Percentiles rank a stretch among this genome's conserved stretches.
These are phyloP conservation scores for Umimayanthus chanpuru DNA, from an alignment of 92 coral and sea anemone species.

Conservation along the genomic window DNA sequence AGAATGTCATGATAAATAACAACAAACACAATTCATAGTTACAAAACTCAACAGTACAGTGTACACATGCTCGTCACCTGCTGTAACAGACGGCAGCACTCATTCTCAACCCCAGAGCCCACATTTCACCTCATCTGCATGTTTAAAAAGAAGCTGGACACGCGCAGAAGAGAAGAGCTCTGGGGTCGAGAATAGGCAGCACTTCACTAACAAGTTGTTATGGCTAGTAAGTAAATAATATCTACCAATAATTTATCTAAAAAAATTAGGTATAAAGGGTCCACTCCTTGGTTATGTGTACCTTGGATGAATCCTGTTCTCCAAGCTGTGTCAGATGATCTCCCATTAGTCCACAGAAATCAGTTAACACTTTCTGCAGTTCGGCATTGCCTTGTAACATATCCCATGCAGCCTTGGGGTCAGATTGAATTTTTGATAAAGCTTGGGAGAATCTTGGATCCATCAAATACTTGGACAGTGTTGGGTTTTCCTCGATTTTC, in stretches of 20 bases:
- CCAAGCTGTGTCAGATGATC: conserved; percentile 81
- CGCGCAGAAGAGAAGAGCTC: too few relatives aligned
- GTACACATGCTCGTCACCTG: too few relatives aligned
- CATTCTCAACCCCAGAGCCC: too few relatives aligned
- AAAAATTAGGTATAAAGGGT: not conserved
- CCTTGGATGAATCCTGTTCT: conserved; percentile 33
- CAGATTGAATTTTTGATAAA: conserved; percentile 56
- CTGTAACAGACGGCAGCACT: too few relatives aligned
- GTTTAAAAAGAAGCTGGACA: too few relatives aligned
- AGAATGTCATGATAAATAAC: too few relatives aligned
- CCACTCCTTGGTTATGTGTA: not conserved
- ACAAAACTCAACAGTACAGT: too few relatives aligned
- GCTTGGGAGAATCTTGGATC: conserved; percentile 82
- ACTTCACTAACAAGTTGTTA: too few relatives aligned
- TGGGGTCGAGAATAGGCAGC: too few relatives aligned
- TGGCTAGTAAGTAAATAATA: too few relatives aligned
- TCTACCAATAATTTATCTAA: not conserved
- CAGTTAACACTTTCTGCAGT: conserved; percentile 71
- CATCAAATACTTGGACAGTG: conserved; percentile 67
- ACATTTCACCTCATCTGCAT: too few relatives aligned
- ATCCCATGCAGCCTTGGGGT: conserved; percentile 71
- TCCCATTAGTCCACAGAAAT: conserved; percentile 76
- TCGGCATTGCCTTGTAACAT: conserved; percentile 66
- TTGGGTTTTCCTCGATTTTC: conserved; percentile 73
- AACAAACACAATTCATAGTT: too few relatives aligned